These are phyloP conservation scores for Stenodema calcarata DNA, from an alignment of 2,888 invertebrate genomes.

Conservation along the genomic window DNA sequence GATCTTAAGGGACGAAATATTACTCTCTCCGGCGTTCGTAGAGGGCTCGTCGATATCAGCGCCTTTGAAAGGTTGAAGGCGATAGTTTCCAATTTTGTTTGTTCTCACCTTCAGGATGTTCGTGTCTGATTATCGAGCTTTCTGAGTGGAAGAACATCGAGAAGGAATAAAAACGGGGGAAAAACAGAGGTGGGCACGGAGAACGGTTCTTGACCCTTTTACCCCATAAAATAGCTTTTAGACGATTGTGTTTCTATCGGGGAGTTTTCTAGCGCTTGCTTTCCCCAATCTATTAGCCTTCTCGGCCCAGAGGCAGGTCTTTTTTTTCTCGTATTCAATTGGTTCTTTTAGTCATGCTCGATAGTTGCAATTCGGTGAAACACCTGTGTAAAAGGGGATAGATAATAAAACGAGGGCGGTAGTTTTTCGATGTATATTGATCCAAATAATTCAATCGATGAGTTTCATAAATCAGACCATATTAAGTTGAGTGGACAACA, in stretches of 20 bases:
- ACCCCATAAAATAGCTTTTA: slow-evolving; percentile 49
- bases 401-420: no score
- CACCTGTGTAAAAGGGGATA: no score
- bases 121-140: slow-evolving; percentile 11
- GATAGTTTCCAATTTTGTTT: background rate
- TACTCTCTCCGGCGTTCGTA: no score
- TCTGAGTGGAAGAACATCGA: background rate
- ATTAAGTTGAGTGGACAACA: no score
- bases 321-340: slow-evolving; percentile 29
- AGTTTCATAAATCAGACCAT: no score
- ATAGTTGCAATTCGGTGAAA: no score
- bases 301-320: background rate
- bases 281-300: slow-evolving; percentile 4
- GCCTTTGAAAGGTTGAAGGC: background rate
- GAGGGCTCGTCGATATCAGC: no score
- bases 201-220: slow-evolving; percentile 36
- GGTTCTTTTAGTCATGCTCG: background rate
- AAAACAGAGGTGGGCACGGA: background rate
- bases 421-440: no score
- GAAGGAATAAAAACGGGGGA: slow-evolving; percentile 2
- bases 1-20: no score
- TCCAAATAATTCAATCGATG: no score
- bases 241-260: slow-evolving; percentile 49
- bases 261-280: background rate
- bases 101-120: background rate